phyloP scores from a whole-genome alignment of 2,113 vertebrate genomes.

The Herpetotheres cachinnans region DNA sequence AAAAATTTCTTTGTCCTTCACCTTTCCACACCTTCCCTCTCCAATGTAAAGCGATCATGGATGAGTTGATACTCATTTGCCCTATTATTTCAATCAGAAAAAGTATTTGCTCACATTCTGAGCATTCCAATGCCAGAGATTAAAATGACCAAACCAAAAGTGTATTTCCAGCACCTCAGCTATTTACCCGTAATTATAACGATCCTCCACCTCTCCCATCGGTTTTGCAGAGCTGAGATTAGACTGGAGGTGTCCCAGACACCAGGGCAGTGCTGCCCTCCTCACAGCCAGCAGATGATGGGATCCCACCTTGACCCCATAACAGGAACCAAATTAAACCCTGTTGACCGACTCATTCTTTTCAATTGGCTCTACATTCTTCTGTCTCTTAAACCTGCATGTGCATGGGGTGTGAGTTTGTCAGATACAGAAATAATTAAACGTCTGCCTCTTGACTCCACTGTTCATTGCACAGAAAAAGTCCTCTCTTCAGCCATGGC shows the following conservation, averaged over 20 bases:
- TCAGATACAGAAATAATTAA: constrained; percentile 25
- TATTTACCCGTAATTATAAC: neutral
- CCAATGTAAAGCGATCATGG: neutral
- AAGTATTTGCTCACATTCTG: neutral
- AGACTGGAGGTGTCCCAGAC: neutral
- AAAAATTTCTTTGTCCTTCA: neutral
- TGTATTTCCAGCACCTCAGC: neutral
- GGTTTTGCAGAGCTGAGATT: neutral
- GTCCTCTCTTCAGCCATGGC: neutral
- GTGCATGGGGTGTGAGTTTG: neutral
- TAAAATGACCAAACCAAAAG: neutral
- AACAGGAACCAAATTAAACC: neutral
- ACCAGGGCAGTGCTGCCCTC: neutral
- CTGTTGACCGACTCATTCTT: neutral
- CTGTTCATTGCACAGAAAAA: neutral
- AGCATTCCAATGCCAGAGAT: neutral
- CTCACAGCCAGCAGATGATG: accelerated
- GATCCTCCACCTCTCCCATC: neutral
- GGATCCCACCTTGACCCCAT: neutral
- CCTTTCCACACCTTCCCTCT: neutral
- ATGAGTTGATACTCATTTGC: neutral
- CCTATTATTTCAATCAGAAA: neutral
- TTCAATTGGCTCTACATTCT: neutral
- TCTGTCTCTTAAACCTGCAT: neutral
- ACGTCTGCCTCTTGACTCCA: neutral